Conservation (phyloP, 2,797 vertebrate species). For the Lagocephalus sceleratus region DNA sequence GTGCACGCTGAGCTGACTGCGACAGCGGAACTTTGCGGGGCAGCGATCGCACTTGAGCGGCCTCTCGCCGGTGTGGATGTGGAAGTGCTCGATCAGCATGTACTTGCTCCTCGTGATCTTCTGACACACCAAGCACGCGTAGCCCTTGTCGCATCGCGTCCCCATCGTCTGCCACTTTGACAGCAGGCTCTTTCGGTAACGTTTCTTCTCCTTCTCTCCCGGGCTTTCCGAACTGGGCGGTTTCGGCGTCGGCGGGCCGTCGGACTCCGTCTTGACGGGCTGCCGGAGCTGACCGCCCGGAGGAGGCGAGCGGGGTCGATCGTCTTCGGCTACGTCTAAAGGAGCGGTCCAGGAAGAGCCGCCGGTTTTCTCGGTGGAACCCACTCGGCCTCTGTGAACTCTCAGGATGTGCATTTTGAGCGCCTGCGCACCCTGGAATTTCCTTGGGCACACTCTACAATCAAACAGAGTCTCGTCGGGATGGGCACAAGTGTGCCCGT, state of each 20-base stretch:
- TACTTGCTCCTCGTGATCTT: not conserved
- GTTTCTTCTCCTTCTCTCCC: not conserved
- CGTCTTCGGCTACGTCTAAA: constrained; percentile 22
- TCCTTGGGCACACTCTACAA: constrained; percentile 16
- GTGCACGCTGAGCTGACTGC: not conserved
- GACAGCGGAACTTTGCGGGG: constrained; percentile 12
- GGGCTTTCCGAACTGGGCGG: not conserved
- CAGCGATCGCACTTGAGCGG: constrained; percentile 28
- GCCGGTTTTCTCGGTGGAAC: not conserved
- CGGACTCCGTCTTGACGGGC: not conserved
- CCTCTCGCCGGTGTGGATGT: constrained; percentile 46
- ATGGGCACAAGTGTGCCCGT: constrained; percentile 17
- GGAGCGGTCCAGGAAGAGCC: constrained; percentile 37
- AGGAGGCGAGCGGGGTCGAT: not conserved
- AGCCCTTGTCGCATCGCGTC: not conserved
- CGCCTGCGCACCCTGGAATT: not conserved
- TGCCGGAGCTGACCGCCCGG: not conserved
- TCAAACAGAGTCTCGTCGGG: not conserved
- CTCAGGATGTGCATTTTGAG: constrained; percentile 12
- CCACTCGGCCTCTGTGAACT: constrained; percentile 5
- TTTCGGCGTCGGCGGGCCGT: not conserved
- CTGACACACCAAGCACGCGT: constrained; percentile 24
- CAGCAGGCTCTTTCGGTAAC: fast-evolving
- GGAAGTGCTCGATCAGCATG: constrained; percentile 27
- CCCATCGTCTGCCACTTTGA: constrained; percentile 18